Evolutionary conservation across 2,797 vertebrate genomes (phyloP).

Genomic region (Pristis pectinata): DNA sequence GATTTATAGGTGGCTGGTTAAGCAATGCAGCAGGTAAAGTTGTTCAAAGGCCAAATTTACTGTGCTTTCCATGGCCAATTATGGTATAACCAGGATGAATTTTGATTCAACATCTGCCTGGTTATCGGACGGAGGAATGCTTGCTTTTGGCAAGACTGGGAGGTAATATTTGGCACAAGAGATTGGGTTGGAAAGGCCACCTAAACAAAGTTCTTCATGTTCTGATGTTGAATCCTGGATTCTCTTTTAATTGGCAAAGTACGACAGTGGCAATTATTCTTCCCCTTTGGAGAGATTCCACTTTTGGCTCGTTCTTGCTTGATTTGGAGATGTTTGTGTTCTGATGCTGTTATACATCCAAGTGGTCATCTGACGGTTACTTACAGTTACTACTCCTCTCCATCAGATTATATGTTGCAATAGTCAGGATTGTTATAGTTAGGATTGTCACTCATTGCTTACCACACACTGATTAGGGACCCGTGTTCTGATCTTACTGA

Average conservation of each 20-base stretch:
- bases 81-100: background rate
- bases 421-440: background rate
- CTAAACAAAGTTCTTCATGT: background rate
- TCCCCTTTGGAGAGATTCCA: too few species aligned
- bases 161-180: background rate
- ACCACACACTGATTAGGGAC: background rate
- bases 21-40: too few species aligned
- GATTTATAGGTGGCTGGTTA: background rate
- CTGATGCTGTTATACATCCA: too few species aligned
- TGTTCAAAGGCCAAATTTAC: background rate
- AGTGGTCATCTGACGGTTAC: background rate
- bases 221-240: too few species aligned
- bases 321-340: too few species aligned
- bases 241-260: too few species aligned
- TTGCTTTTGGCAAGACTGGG: background rate
- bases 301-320: too few species aligned
- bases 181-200: background rate
- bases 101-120: background rate
- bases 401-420: background rate
- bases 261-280: too few species aligned
- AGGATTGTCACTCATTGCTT: too few species aligned
- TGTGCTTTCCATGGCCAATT: background rate
- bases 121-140: too few species aligned
- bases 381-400: background rate
- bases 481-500: background rate